phyloP scores from a whole-genome alignment of 2,797 vertebrate genomes.

The Chelon auratus region DNA sequence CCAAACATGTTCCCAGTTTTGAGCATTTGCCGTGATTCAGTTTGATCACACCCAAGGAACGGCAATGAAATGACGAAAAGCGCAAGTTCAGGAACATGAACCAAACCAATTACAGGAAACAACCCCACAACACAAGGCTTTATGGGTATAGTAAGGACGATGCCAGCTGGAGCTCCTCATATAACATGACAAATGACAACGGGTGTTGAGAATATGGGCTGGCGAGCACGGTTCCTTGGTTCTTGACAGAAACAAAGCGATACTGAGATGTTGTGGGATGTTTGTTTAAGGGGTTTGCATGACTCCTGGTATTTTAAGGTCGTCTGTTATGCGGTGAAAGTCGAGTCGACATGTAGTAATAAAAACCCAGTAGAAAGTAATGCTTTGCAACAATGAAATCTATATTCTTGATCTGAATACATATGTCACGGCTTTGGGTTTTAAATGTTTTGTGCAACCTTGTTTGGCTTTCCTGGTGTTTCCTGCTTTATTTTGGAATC shows the following conservation, averaged over 20 bases:
- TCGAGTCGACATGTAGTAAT: too few relatives aligned
- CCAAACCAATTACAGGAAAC: slow-evolving; percentile 57
- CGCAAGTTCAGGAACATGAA: slow-evolving; percentile 40
- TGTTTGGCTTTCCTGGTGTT: too few relatives aligned
- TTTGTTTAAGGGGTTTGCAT: slow-evolving; percentile 1
- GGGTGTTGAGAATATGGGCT: slow-evolving; percentile 8
- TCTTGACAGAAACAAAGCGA: slow-evolving; percentile 17
- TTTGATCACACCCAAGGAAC: slow-evolving; percentile 18
- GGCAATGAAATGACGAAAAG: slow-evolving; percentile 38
- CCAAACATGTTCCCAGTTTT: slow-evolving; percentile 4
- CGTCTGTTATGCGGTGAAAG: too few relatives aligned
- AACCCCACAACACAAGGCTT: slow-evolving; percentile 44
- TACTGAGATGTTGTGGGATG: slow-evolving; percentile 12
- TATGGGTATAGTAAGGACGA: slow-evolving; percentile 36
- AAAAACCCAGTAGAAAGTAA: too few relatives aligned
- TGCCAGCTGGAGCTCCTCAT: slow-evolving; percentile 53
- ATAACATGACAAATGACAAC: slow-evolving; percentile 47
- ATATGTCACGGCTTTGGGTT: too few relatives aligned
- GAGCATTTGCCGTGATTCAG: slow-evolving; percentile 10
- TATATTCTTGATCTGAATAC: too few relatives aligned
- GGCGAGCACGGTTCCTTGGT: slow-evolving; percentile 6
- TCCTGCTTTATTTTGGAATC: too few relatives aligned
- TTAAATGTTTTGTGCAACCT: too few relatives aligned
- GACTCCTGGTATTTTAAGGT: too few relatives aligned
- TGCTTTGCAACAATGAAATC: too few relatives aligned